A percentile compares a stretch with the other conserved stretches of the same genome.
Evolutionary conservation across 2,888 invertebrate genomes (phyloP).

Genomic region (Leptura quadrifasciata): DNA sequence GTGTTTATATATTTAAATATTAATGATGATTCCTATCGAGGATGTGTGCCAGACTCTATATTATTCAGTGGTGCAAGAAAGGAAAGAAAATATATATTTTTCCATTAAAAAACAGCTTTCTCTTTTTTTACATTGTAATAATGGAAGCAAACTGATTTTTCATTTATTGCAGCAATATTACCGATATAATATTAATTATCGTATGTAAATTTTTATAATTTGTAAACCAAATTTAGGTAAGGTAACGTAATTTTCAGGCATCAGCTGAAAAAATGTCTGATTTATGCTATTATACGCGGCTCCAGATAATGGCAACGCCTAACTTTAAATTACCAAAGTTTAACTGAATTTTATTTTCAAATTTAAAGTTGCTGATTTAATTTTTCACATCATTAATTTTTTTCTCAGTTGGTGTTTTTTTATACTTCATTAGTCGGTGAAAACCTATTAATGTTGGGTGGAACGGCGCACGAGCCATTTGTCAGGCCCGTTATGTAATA

Average conservation of each 20-base stretch:
- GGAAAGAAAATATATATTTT: too few species aligned
- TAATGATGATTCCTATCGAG: too few species aligned
- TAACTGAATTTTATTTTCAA: conserved; percentile 16
- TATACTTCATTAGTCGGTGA: not conserved
- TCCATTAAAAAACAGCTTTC: too few species aligned
- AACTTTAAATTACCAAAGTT: conserved; percentile 27
- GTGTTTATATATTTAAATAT: too few species aligned
- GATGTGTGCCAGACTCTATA: too few species aligned
- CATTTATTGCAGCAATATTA: too few species aligned
- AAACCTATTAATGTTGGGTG: not conserved
- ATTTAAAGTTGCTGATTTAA: conserved; percentile 23
- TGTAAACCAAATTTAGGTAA: too few species aligned
- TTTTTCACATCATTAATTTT: conserved; percentile 54
- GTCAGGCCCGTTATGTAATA: not conserved
- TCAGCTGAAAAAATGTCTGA: not conserved
- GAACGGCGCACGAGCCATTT: not conserved
- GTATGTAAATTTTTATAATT: too few species aligned
- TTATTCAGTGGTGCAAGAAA: too few species aligned
- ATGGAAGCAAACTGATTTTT: too few species aligned
- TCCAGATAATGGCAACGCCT: conserved; percentile 14
- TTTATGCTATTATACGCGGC: not conserved
- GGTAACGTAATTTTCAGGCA: not conserved
- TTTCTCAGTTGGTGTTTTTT: conserved; percentile 53
- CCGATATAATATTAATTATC: too few species aligned
- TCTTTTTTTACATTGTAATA: too few species aligned